Evolutionary conservation across 1,140 invertebrate genomes (phyloP).

Genomic region (Saccostrea glomerata): DNA sequence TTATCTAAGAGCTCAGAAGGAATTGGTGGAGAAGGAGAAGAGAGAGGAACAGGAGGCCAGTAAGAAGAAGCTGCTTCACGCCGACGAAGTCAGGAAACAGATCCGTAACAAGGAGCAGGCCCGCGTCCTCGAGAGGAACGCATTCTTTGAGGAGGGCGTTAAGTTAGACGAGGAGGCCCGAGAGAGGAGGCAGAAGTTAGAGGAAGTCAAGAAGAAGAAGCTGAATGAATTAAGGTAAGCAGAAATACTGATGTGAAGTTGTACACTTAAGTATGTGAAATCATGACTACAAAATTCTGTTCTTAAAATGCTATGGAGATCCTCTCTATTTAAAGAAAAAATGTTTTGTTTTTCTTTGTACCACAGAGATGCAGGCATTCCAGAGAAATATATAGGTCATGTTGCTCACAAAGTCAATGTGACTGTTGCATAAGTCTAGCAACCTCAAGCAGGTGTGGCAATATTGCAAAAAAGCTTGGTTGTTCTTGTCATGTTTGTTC

Average conservation of each 20-base stretch:
- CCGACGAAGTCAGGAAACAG: conserved; percentile 77
- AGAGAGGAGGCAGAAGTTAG: conserved; percentile 73
- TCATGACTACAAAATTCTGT: neutral
- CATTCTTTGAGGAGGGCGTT: conserved; percentile 79
- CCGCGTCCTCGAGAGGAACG: conserved; percentile 74
- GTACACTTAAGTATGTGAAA: neutral
- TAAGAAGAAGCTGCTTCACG: conserved; percentile 70
- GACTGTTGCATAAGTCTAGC: conserved; percentile 42
- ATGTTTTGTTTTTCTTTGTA: conserved; percentile 30
- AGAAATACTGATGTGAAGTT: neutral
- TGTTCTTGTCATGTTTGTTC: conserved; percentile 4
- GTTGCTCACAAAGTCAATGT: conserved; percentile 70
- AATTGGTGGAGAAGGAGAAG: conserved; percentile 78
- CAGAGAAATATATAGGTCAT: conserved; percentile 73
- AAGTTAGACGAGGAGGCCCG: conserved; percentile 78
- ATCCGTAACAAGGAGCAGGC: conserved; percentile 78
- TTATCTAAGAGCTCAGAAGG: conserved; percentile 74
- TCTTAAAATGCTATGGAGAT: neutral
- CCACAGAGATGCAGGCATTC: conserved; percentile 73
- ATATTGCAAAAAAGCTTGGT: conserved; percentile 24
- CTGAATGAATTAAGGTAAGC: conserved; percentile 76
- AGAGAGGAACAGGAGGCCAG: conserved; percentile 69
- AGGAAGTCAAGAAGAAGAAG: conserved; percentile 79
- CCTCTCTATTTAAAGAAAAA: neutral
- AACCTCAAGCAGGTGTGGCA: neutral